Conservation (phyloP, 2,888 invertebrate species). For the Apotomis turbidana region DNA sequence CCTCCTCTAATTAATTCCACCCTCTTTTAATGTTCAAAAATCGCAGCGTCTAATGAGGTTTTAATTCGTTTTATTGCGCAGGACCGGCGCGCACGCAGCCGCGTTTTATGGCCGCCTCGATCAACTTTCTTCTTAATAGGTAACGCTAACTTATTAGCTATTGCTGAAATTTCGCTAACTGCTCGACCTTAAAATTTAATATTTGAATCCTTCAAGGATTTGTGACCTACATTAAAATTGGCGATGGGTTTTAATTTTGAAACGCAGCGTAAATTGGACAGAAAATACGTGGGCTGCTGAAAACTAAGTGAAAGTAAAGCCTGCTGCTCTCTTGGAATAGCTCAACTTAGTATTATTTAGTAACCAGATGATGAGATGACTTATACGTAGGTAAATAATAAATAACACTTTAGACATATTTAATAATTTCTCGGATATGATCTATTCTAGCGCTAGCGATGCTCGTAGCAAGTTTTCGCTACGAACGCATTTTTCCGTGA, state of each 20-base stretch:
- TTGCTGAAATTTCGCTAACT: slow-evolving; percentile 31
- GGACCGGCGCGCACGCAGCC: slow-evolving; percentile 56
- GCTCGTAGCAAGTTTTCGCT: too few relatives aligned
- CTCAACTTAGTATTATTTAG: not conserved
- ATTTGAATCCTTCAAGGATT: slow-evolving; percentile 7
- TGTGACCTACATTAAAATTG: slow-evolving; percentile 25
- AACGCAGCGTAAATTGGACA: not conserved
- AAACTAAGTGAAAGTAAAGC: not conserved
- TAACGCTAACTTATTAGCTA: slow-evolving; percentile 40
- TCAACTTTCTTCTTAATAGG: slow-evolving; percentile 50
- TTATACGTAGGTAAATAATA: too few relatives aligned
- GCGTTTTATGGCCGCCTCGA: slow-evolving; percentile 53
- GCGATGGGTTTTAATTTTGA: slow-evolving; percentile 10
- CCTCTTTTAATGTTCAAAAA: slow-evolving; percentile 83
- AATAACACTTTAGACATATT: too few relatives aligned
- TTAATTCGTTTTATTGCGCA: slow-evolving; percentile 82
- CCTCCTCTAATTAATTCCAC: slow-evolving; percentile 81
- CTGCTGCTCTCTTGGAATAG: not conserved
- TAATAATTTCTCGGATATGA: too few relatives aligned
- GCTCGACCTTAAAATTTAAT: slow-evolving; percentile 20
- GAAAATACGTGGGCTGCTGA: not conserved
- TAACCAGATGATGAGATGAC: too few relatives aligned
- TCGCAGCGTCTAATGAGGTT: slow-evolving; percentile 82
- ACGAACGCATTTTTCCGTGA: too few relatives aligned
- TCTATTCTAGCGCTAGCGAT: too few relatives aligned